A percentile compares a stretch with the other conserved stretches of the same genome.
Conservation (phyloP, 2,888 invertebrate genomes). For the Lamellibrachia columna region DNA sequence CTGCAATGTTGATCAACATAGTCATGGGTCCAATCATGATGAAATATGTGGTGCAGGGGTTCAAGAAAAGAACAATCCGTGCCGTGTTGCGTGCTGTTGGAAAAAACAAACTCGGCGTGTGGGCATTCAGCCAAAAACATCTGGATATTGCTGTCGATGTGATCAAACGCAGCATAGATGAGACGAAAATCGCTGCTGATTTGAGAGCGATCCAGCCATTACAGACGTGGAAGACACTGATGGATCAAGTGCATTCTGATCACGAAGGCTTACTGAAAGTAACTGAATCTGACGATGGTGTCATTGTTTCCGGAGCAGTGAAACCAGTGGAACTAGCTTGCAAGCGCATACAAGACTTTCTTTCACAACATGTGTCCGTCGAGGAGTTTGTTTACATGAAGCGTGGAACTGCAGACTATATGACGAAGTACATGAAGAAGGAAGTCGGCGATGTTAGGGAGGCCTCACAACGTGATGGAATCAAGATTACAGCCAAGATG, state of each 20-base stretch:
- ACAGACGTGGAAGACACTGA: not conserved
- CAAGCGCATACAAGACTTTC: constrained; percentile 21
- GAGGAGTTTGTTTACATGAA: constrained; percentile 25
- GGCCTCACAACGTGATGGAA: not conserved
- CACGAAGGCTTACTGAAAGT: not conserved
- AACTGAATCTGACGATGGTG: not conserved
- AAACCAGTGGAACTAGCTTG: not conserved
- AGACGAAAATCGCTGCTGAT: not conserved
- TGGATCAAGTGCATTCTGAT: not conserved
- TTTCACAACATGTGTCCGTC: constrained; percentile 13
- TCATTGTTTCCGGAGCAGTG: not conserved
- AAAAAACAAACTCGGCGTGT: not conserved
- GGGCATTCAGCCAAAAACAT: not conserved
- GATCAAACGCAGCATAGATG: not conserved
- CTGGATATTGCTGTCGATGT: not conserved
- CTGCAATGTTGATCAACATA: not conserved
- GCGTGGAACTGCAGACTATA: constrained; percentile 12
- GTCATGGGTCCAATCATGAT: not conserved
- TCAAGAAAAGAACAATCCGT: not conserved
- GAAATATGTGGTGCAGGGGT: not conserved
- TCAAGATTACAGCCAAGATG: not conserved
- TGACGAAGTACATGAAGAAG: constrained; percentile 21
- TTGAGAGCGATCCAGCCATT: not conserved
- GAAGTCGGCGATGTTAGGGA: constrained; percentile 21
- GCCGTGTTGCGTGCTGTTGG: not conserved